Conservation (phyloP, 2,888 invertebrate species). For the Lasioglossum morio region DNA sequence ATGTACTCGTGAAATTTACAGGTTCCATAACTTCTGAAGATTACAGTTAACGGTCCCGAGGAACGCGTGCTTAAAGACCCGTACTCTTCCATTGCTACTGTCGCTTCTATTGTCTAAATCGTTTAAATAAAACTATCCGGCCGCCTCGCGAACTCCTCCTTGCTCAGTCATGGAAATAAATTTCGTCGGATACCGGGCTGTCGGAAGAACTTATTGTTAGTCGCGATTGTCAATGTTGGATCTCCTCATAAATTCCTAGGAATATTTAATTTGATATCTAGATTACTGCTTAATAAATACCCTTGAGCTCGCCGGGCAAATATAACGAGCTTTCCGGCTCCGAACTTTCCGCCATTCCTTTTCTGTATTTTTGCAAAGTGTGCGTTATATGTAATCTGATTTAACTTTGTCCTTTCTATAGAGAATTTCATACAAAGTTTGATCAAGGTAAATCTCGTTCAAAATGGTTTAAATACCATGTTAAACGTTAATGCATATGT, state of each 20-base stretch:
- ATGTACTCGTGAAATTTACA: background rate
- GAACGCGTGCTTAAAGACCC: background rate
- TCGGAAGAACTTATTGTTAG: too few relatives aligned
- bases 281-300: background rate
- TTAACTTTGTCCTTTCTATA: too few relatives aligned
- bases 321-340: background rate
- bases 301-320: background rate
- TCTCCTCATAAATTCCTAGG: background rate
- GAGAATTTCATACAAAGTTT: too few relatives aligned
- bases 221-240: background rate
- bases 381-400: too few relatives aligned
- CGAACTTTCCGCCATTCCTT: background rate
- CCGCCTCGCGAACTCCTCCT: background rate
- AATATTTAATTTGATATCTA: background rate
- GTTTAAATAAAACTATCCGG: background rate
- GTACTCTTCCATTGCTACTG: background rate
- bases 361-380: background rate
- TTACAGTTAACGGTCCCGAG: background rate
- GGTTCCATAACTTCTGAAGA: background rate
- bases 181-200: background rate
- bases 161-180: conserved; percentile 4
- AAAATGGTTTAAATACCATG: too few relatives aligned
- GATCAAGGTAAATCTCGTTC: too few relatives aligned
- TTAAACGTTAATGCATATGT: too few relatives aligned
- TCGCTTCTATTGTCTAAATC: background rate